phyloP scores from a whole-genome alignment of 1,140 invertebrate genomes.

The Paracyclopina nana region DNA sequence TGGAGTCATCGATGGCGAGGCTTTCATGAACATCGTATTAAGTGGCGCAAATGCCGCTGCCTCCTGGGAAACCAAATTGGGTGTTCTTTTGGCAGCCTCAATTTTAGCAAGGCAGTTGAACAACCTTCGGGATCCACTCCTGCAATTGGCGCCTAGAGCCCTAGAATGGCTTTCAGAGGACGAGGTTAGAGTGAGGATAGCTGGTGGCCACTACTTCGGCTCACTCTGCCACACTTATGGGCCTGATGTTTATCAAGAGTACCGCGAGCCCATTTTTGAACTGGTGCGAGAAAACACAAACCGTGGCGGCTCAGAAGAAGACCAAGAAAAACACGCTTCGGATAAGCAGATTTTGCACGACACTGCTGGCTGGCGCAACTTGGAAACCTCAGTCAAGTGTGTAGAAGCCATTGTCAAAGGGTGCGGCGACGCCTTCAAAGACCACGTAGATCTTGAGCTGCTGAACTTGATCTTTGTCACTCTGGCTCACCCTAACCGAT shows the following conservation, averaged over 20 bases:
- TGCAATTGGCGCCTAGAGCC: neutral
- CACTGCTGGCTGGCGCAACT: conserved; percentile 34
- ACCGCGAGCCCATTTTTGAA: neutral
- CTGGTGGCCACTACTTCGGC: neutral
- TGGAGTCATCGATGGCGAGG: too few species aligned
- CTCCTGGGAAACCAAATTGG: neutral
- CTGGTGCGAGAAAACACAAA: neutral
- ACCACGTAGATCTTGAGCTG: conserved; percentile 28
- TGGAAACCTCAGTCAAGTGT: conserved; percentile 37
- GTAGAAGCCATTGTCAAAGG: conserved; percentile 32
- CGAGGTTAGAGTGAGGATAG: neutral
- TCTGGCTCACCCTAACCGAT: conserved; percentile 33
- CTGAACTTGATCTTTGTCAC: conserved; percentile 31
- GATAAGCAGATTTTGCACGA: conserved; percentile 27
- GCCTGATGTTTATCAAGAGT: neutral
- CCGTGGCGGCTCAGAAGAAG: conserved; percentile 16
- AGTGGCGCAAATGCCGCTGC: too few species aligned
- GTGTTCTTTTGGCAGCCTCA: neutral
- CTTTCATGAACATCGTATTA: too few species aligned
- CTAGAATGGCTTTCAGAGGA: neutral
- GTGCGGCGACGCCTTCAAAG: conserved; percentile 23
- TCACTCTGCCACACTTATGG: conserved; percentile 6
- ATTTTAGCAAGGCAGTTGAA: neutral
- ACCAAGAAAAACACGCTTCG: neutral
- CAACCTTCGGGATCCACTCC: neutral